Evolutionary conservation across 1,140 invertebrate genomes (phyloP), one percentile per base, ranked within the genome.

Genomic region (Sycophaga agraensis): DNA sequence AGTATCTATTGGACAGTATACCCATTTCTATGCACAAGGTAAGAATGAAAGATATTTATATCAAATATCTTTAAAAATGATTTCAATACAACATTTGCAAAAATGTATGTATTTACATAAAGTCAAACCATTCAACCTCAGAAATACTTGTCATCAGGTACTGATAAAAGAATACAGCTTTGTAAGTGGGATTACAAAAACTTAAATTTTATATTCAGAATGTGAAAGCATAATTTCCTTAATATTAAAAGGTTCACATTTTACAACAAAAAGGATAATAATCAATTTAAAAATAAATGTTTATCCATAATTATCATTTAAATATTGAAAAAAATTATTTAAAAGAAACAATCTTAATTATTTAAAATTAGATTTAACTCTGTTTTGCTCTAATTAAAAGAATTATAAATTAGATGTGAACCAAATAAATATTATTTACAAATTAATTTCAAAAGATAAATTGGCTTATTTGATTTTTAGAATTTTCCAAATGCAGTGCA

Each of bases 1-100:
- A 84, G 70, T 88, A 88, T 73, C 81, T 88, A 73, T 82, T 86
- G 71, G 87, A 87, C 75, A 84, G 77, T 64, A 79, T 85, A 73
- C 83, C 83, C 59, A 78, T 84, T 69, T 79, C 82, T 66, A 76
- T 85, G 74, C 81, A 82, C 70, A 82, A 85, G 78, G 84, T 58
- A 26, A 40, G 34, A 4, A n/a, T 40, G n/a, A n/a, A n/a, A n/a
- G n/a, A n/a, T n/a, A n/a, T n/a, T n/a, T n/a, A n/a, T n/a, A n/a
- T n/a, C n/a, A n/a, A n/a, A n/a, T n/a, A n/a, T n/a, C n/a, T n/a
- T n/a, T n/a, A n/a, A n/a, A n/a, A n/a, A n/a, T n/a, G n/a, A n/a
- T n/a, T n/a, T n/a, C n/a, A n/a, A n/a, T n/a, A n/a, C n/a, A n/a
- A n/a, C n/a, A n/a, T n/a, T n/a, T n/a, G n/a, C n/a, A n/a, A n/a